Base-by-base conservation (phyloP, 2,888 invertebrate species). In the Clepsis dumicolana region DNA sequence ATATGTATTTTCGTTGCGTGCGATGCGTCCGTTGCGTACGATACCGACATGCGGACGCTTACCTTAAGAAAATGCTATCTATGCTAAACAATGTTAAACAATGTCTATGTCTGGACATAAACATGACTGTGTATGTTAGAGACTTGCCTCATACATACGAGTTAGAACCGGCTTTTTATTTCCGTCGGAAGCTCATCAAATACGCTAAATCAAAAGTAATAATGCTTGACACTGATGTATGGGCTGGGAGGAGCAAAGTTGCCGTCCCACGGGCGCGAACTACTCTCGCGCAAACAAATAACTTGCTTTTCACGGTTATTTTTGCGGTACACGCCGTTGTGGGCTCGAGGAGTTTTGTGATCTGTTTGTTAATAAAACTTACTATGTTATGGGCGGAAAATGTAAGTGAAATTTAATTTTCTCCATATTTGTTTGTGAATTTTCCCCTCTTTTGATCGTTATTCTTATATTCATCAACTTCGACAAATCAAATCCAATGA, bases 271-370 rank as follows among this genome's bases (percentile, higher is more conserved):
- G 56, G 53, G 64, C 29, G 44, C 24, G 21, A 32, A 64, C 54
- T 56, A 56, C 56, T 24, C 56, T 63, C 27, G 8, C 25, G 54
- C 21, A 56, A 64, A 54, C 64, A 56, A 64, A 54, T 54, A 64
- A 64, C 29, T 44, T 29, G 29, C 56, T 44, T 56, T 64, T 24
- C 14, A 56, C 56, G 21, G 24, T 21, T 38, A 35, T 35, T 24
- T 53, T 35, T 21, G 35, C 8, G 14, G 35, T 56, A 56, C 56
- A 56, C 35, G 35, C 24, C 18, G 35, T 35, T n/a, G 56, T 10
- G n/a, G 14, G 4, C n/a, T 1, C 5, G 1, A n/a, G 27, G 7
- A 24, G n/a, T n/a, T n/a, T n/a, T 14, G n/a, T 52, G n/a, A 25
- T 27, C 5, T 27, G 21, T 16, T 52, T 35, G 12, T 35, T 35